A percentile compares a stretch with the other conserved stretches of the same genome.
phyloP scores from a whole-genome alignment of 1,140 invertebrate genomes.

The Parapsyche elsis region DNA sequence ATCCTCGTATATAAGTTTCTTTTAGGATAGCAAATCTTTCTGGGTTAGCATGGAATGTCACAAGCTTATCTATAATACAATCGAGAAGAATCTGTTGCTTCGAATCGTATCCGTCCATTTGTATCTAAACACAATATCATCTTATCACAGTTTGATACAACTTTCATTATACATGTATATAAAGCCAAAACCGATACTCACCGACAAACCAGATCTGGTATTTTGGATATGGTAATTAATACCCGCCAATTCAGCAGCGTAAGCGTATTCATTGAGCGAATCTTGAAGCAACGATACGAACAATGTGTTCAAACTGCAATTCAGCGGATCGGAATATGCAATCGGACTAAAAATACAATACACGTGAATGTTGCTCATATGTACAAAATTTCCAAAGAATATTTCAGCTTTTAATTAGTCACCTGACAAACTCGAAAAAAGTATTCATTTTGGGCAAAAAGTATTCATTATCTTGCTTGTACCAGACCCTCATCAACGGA shows the following conservation, averaged over 20 bases:
- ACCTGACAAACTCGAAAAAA: slow-evolving; percentile 84
- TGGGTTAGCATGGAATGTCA: slow-evolving; percentile 83
- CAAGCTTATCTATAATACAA: slow-evolving; percentile 88
- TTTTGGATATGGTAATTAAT: slow-evolving; percentile 82
- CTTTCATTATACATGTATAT: no score
- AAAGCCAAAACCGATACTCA: slow-evolving; percentile 63
- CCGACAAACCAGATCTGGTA: slow-evolving; percentile 85
- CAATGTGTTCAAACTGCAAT: slow-evolving; percentile 85
- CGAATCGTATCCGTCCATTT: slow-evolving; percentile 89
- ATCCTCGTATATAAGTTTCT: slow-evolving; percentile 75
- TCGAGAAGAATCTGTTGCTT: slow-evolving; percentile 89
- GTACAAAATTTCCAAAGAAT: no score
- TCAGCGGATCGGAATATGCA: slow-evolving; percentile 86
- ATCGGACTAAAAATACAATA: slow-evolving; percentile 75
- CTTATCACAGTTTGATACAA: no score
- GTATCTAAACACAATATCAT: slow-evolving; percentile 72
- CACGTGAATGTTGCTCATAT: no score
- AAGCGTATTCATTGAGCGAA: slow-evolving; percentile 91
- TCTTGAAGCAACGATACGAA: slow-evolving; percentile 88
- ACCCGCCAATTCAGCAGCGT: slow-evolving; percentile 90
- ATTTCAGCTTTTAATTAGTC: slow-evolving; percentile 46
- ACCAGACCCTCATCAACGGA: slow-evolving; percentile 86
- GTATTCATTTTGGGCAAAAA: slow-evolving; percentile 88
- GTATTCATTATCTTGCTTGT: slow-evolving; percentile 94
- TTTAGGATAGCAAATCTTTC: slow-evolving; percentile 92